These are phyloP conservation scores for Poeciliopsis occidentalis DNA, from an alignment of 2,113 vertebrate genomes.

Conservation along the genomic window DNA sequence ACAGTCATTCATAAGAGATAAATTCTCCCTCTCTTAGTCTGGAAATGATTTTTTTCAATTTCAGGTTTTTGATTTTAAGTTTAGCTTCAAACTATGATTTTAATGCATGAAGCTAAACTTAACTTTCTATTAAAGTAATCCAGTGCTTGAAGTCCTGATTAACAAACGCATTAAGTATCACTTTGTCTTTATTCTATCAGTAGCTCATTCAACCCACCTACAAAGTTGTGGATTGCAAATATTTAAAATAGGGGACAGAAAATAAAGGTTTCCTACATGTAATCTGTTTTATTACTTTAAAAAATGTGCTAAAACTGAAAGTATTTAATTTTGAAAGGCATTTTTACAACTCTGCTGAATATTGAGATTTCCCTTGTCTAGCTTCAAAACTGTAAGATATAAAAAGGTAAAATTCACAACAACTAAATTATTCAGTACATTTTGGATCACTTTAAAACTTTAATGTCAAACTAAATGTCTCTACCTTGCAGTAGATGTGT, in stretches of 20 bases:
- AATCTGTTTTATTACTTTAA: not conserved
- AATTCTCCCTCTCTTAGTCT: no score
- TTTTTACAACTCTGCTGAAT: not conserved
- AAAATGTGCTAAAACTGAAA: not conserved
- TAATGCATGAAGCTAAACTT: not conserved
- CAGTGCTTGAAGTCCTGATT: not conserved
- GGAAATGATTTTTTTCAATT: no score
- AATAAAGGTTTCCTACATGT: not conserved
- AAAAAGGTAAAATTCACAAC: no score
- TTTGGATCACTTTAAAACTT: no score
- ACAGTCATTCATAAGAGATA: no score
- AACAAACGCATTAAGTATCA: not conserved
- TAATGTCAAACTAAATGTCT: no score
- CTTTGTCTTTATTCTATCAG: no score
- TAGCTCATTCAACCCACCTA: no score
- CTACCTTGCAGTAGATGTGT: not conserved
- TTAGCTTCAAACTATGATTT: not conserved
- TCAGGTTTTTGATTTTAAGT: not conserved
- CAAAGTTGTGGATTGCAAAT: not conserved
- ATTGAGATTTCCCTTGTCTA: not conserved
- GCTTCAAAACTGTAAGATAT: no score
- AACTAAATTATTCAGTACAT: no score
- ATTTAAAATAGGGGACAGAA: not conserved
- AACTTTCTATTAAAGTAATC: not conserved
- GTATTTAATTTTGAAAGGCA: not conserved